Evolutionary conservation across 2,113 vertebrate genomes (phyloP).

Genomic region (Chaetura pelagica): DNA sequence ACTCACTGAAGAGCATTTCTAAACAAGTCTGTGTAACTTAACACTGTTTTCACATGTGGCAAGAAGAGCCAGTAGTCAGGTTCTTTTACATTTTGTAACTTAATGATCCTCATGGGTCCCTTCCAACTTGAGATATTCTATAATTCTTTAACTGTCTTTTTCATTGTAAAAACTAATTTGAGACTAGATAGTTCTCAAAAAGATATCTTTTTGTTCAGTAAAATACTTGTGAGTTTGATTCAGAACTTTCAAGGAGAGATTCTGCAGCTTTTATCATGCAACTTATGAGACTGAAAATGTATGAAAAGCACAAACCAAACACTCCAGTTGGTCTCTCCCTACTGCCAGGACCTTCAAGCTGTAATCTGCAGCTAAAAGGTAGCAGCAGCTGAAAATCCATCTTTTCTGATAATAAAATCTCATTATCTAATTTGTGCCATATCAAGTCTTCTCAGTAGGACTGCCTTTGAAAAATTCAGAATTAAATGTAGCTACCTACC

Average conservation of each 20-base stretch:
- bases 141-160: background rate
- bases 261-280: background rate
- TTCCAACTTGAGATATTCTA: background rate
- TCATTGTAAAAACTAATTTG: background rate
- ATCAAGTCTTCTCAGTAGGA: background rate
- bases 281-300: background rate
- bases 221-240: background rate
- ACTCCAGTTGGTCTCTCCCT: background rate
- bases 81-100: background rate
- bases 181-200: background rate
- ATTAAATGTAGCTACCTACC: background rate
- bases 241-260: background rate
- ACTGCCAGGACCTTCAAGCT: background rate
- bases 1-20: background rate
- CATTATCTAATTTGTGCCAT: background rate
- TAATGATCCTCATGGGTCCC: fast-evolving
- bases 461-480: background rate
- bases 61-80: background rate
- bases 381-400: background rate
- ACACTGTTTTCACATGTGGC: background rate
- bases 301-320: background rate
- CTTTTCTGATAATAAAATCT: background rate
- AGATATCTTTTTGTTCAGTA: background rate
- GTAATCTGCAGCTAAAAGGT: background rate
- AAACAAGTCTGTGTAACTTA: background rate